Percentiles rank a stretch among this genome's conserved stretches.
Conservation (phyloP, 2,888 invertebrate genomes). For the Heliconius aoede region DNA sequence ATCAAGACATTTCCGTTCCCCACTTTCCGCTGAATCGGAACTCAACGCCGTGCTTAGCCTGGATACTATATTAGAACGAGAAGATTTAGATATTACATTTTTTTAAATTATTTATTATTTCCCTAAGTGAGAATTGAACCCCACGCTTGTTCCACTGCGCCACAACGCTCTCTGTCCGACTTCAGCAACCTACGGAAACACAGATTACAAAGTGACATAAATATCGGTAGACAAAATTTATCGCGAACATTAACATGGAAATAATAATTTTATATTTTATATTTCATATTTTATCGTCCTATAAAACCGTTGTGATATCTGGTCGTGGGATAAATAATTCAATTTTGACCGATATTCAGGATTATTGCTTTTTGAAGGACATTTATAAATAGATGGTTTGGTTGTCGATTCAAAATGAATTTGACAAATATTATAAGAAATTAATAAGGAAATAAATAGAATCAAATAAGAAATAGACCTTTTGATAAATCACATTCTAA, state of each 20-base stretch:
- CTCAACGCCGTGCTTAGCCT: no score
- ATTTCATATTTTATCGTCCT: conserved; percentile 73
- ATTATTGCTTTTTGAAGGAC: conserved; percentile 46
- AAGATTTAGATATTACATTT: no score
- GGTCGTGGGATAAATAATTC: conserved; percentile 74
- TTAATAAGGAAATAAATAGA: no score
- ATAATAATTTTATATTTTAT: conserved; percentile 75
- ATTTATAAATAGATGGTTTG: conserved; percentile 34
- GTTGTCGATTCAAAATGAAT: not conserved
- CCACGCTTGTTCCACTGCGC: no score
- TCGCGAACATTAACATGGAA: conserved; percentile 75
- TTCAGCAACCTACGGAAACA: not conserved
- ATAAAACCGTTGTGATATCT: conserved; percentile 76
- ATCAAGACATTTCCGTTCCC: no score
- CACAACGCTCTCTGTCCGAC: not conserved
- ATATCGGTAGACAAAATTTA: conserved; percentile 65
- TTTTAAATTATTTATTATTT: no score
- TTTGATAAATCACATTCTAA: no score
- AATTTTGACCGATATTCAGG: conserved; percentile 62
- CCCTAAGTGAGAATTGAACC: not conserved
- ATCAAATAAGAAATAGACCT: no score
- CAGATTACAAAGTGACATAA: conserved; percentile 56
- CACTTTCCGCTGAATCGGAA: no score
- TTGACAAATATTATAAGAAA: not conserved
- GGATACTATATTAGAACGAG: no score